A percentile compares a stretch with the other conserved stretches of the same genome.
These are phyloP conservation scores for Idaea aversata DNA, from an alignment of 2,888 invertebrate genomes.

Conservation along the genomic window DNA sequence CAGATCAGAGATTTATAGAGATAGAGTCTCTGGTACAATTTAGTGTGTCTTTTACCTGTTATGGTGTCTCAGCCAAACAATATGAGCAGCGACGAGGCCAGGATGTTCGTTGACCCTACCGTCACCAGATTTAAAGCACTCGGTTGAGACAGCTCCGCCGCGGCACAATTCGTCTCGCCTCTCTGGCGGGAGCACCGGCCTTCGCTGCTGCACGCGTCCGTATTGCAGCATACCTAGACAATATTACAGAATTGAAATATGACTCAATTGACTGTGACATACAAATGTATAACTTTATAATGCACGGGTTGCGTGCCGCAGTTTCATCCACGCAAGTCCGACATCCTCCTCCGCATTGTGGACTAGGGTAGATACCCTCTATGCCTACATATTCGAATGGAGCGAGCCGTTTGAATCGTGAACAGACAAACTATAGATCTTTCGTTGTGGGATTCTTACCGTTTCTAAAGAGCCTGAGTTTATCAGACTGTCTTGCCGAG, in stretches of 20 bases:
- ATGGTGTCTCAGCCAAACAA: conserved; percentile 87
- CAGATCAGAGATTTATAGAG: too few species aligned
- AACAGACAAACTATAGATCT: not conserved
- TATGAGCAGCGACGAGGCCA: conserved; percentile 87
- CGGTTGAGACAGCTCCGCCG: conserved; percentile 85
- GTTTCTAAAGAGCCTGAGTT: conserved; percentile 86
- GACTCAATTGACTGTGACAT: too few species aligned
- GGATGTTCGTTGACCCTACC: conserved; percentile 90
- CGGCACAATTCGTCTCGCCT: conserved; percentile 84
- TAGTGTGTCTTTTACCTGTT: conserved; percentile 64
- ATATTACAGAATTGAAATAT: not conserved
- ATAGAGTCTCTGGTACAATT: not conserved
- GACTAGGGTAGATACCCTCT: too few species aligned
- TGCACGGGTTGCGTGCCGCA: too few species aligned
- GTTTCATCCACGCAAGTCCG: too few species aligned
- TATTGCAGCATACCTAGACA: conserved; percentile 78
- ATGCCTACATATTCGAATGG: too few species aligned
- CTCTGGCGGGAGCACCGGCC: conserved; percentile 79
- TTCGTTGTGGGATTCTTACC: conserved; percentile 67
- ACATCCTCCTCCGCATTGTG: too few species aligned
- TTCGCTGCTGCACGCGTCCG: conserved; percentile 82
- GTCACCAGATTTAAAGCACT: conserved; percentile 90
- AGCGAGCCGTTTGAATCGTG: not conserved
- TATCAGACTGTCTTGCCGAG: conserved; percentile 85
- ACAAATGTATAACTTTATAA: too few species aligned